Base-by-base conservation (phyloP, 2,797 vertebrate species). In the Gastrophryne carolinensis region DNA sequence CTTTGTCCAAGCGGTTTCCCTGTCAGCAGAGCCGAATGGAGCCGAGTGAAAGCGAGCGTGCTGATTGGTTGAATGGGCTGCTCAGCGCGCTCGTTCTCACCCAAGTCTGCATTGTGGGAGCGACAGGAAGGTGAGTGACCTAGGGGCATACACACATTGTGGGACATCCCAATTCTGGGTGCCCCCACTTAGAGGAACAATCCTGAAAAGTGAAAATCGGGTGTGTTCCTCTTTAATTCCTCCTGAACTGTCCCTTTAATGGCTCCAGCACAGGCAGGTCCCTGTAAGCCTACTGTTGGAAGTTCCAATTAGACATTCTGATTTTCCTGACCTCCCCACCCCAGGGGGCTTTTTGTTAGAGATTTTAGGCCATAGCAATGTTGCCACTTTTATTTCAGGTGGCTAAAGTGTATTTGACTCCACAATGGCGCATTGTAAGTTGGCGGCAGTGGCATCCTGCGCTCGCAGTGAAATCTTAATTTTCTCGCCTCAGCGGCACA, bases 231-330 rank as follows among this genome's bases (percentile, higher is more conserved):
- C n/a, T n/a, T n/a, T n/a, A n/a, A n/a, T n/a, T n/a, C n/a, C n/a
- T n/a, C 10, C 10, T 4, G 11, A 10, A 39, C 3, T 12, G 37
- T 39, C 5, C n/a, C 5, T 44, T 44, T 44, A 7, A n/a, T 13
- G 9, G 9, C 56, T 23, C n/a, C 9, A 11, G 9, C 19, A 23
- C n/a, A 12, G 11, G 37, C 15, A 4, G 24, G 12, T 12, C 56
- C 29, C 37, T 78, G 81, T 63, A 78, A 50, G 19, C 17, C 27
- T 17, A 21, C 30, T 13, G 15, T 21, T 19, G 6, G 9, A 13
- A 8, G 11, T 10, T 12, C 32, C 34, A 30, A 32, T 50, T 8
- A 8, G 11, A 17, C 23, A 17, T 17, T 37, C 27, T n/a, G 30
- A 4, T 21, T 53, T 50, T n/a, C 10, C 2, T 0, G 44, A 13